These are phyloP conservation scores for Drosophila emarginata DNA, from an alignment of 2,888 invertebrate genomes.

Conservation along the genomic window DNA sequence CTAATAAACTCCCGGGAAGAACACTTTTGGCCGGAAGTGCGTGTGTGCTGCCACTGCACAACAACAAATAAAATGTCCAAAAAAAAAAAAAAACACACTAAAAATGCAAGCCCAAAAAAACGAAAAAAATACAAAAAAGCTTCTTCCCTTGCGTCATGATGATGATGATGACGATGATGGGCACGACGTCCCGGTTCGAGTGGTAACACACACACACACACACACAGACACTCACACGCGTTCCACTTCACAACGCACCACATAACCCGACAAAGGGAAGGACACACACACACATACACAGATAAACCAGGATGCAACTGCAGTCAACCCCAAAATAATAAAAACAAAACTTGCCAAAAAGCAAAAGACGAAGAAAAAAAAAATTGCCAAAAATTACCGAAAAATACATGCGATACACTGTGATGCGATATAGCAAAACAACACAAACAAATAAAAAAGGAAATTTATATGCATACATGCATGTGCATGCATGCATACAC, in stretches of 20 bases:
- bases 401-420: slow-evolving; percentile 39
- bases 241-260: slow-evolving; percentile 77
- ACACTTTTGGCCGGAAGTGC: slow-evolving; percentile 70
- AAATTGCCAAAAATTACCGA: slow-evolving; percentile 69
- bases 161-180: slow-evolving; percentile 40
- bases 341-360: slow-evolving; percentile 35
- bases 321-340: slow-evolving; percentile 67
- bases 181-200: slow-evolving; percentile 15
- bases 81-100: slow-evolving; percentile 46
- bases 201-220: slow-evolving; percentile 9
- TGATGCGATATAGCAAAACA: slow-evolving; percentile 5
- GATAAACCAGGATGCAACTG: slow-evolving; percentile 59
- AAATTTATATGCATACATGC: neutral
- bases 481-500: neutral
- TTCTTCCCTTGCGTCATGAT: slow-evolving; percentile 33
- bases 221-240: slow-evolving; percentile 43
- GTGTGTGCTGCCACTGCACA: slow-evolving; percentile 42
- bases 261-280: slow-evolving; percentile 16
- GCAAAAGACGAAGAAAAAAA: slow-evolving; percentile 45
- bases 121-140: slow-evolving; percentile 11
- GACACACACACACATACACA: slow-evolving; percentile 22
- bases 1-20: slow-evolving; percentile 71
- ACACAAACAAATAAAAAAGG: slow-evolving; percentile 5
- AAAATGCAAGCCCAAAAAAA: slow-evolving; percentile 38
- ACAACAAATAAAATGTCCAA: slow-evolving; percentile 66